Evolutionary conservation across 92 coral and sea anemone species (phyloP), one percentile per base, ranked within the genome.

Genomic region (Zoanthus sansibaricus): DNA sequence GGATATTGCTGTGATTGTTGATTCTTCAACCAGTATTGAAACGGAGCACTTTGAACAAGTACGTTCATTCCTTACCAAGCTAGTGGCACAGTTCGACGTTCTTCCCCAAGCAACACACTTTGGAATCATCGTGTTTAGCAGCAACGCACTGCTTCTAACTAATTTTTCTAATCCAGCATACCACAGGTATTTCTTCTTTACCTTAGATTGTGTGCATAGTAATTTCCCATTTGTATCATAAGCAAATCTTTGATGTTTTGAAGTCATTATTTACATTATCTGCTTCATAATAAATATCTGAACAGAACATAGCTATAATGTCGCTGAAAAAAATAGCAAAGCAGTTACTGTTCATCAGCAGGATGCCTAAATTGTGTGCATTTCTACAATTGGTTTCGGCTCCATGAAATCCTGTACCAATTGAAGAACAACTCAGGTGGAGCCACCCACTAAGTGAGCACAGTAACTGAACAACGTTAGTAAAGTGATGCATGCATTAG

Each of bases 71-170:
- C 71, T 79, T 42, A 18, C n/a, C n/a, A 62, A 15, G 84, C 72
- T 79, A 48, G 84, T 79, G 20, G 55, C 31, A 1, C 73, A 79
- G 55, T 79, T 79, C 46, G 84, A 79, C 84, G 84, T 79, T n/a
- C 84, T 62, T 66, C 84, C 84, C 25, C 11, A 45, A 33, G 84
- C 84, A 46, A 79, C 84, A 8, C 73, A 79, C 58, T 79, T 79
- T 59, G 84, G 84, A 64, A 72, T 79, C 55, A 79, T 79, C 17
- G 84, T 79, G 45, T 79, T 30, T 56, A 79, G 84, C 84, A 79
- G 4, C 15, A 1, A 18, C 0, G 84, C 84, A 30, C n/a, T n/a
- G 18, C 72, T 79, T 7, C 1, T 20, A 17, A 31, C 56, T 9
- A 79, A 79, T 12, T 79, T 79, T 47, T 72, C 84, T 17, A 61